A percentile compares a stretch with the other conserved stretches of the same genome.
These are phyloP conservation scores for Molorchus minor DNA, from an alignment of 2,888 invertebrate species.

Conservation along the genomic window DNA sequence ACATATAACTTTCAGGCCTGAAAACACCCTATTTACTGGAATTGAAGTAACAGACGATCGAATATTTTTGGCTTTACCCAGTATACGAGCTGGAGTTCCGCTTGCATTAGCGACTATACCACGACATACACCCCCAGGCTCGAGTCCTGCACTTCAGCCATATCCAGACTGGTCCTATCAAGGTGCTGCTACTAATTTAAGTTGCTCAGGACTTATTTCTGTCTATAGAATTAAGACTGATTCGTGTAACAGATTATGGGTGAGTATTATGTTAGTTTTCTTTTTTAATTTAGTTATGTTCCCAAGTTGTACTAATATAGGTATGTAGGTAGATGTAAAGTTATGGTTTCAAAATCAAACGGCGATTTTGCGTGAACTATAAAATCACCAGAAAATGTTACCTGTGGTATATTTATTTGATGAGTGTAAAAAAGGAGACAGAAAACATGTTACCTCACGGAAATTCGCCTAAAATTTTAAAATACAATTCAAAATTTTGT, in stretches of 20 bases:
- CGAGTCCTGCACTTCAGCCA: constrained; percentile 67
- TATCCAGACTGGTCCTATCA: constrained; percentile 72
- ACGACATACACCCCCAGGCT: constrained; percentile 70
- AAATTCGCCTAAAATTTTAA: too few species aligned
- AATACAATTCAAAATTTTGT: too few species aligned
- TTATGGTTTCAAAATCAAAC: neutral
- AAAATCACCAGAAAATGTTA: neutral
- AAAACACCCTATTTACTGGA: constrained; percentile 81
- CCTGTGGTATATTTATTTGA: neutral
- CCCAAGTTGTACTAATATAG: neutral
- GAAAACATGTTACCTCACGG: too few species aligned
- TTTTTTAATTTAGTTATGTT: neutral
- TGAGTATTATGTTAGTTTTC: constrained; percentile 35
- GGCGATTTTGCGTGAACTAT: neutral
- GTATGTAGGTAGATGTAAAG: neutral
- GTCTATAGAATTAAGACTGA: constrained; percentile 81
- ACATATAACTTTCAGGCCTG: constrained; percentile 75
- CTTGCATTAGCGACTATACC: constrained; percentile 78
- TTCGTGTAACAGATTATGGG: constrained; percentile 83
- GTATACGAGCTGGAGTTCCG: constrained; percentile 78
- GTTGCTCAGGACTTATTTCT: constrained; percentile 80
- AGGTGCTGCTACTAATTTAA: constrained; percentile 74
- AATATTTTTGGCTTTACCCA: constrained; percentile 77
- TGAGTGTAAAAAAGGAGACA: too few species aligned
- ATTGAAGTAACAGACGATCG: constrained; percentile 76